Evolutionary conservation across 2,797 vertebrate species (phyloP), one percentile per base, ranked within the genome.

Genomic region (Gymnoscopelus braueri): DNA sequence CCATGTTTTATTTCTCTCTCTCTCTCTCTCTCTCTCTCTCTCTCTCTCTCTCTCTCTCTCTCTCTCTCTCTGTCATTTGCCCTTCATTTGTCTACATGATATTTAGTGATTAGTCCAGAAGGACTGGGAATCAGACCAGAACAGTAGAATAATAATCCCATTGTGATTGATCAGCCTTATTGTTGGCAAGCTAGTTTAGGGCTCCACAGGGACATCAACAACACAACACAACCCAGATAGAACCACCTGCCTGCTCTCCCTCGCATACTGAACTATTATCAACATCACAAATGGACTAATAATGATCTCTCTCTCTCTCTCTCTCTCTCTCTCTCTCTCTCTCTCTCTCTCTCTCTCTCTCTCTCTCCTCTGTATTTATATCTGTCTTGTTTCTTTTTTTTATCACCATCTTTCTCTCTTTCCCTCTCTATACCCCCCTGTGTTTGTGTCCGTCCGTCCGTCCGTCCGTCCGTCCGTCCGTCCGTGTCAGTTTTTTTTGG

Each of bases 281-380:
- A 13, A 48, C 13, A 10, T 8, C 39, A 44, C 39, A 35, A 44
- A 63, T 54, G 35, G 5, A 50, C 26, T n/a, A 8, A 0, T 12
- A 10, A 44, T 44, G 39, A 44, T 7, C 57, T 58, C 24, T 12
- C 23, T 67, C 50, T 69, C 56, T 0, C 55, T 35, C 60, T 60
- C 58, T 54, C 63, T 56, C 35, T 72, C 62, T 0, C 64, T 66
- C 39, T 61, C 19, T 49, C 63, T 67, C 50, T 69, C 56, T 4
- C 1, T 5, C 2, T 10, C 49, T 1, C 10, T 39, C 5, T 35
- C 59, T 14, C 65, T 54, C 26, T 49, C 65, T 39, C 3, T 14
- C 32, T 39, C 35, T 53, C 24, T 39, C 54, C 35, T 39, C 35
- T 39, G 5, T 39, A 5, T 35, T 7, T 35, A 5, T 7, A 19